Percentiles rank a stretch among this genome's conserved stretches.
Conservation (phyloP, 2,113 vertebrate species). For the Nycticryphes semicollaris region DNA sequence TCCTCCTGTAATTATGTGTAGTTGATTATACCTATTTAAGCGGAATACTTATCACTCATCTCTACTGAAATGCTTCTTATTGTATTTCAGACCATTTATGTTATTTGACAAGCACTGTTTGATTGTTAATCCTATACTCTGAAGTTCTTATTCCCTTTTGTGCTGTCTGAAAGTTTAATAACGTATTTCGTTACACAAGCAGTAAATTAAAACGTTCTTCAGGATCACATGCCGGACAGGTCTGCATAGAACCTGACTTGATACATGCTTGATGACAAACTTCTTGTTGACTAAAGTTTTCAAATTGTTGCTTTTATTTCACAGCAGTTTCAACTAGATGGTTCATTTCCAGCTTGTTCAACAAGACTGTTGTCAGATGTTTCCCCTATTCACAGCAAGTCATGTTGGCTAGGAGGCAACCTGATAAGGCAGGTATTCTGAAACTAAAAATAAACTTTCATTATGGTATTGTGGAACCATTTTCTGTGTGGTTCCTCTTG, state of each 20-base stretch:
- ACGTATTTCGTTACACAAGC: not conserved
- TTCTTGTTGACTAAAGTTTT: not conserved
- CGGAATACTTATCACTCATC: not conserved
- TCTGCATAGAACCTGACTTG: not conserved
- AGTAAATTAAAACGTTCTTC: not conserved
- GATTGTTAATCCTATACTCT: not conserved
- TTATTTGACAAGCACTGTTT: not conserved
- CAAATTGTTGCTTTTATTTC: not conserved
- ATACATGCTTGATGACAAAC: not conserved
- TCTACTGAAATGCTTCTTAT: not conserved
- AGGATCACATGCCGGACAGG: not conserved
- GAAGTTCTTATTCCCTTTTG: not conserved
- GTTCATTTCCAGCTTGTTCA: not conserved
- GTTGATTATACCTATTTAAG: not conserved
- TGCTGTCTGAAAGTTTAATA: not conserved
- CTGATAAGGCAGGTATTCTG: not conserved
- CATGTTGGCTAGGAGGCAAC: not conserved
- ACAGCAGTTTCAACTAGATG: not conserved
- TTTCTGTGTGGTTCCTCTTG: not conserved
- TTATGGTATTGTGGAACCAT: not conserved
- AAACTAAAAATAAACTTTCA: not conserved
- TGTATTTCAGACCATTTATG: not conserved
- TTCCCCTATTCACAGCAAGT: not conserved
- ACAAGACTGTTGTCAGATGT: not conserved
- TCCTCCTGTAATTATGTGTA: not conserved